A percentile compares a stretch with the other conserved stretches of the same genome.
Conservation (phyloP, 2,888 invertebrate species). For the Phengaris alcon region DNA sequence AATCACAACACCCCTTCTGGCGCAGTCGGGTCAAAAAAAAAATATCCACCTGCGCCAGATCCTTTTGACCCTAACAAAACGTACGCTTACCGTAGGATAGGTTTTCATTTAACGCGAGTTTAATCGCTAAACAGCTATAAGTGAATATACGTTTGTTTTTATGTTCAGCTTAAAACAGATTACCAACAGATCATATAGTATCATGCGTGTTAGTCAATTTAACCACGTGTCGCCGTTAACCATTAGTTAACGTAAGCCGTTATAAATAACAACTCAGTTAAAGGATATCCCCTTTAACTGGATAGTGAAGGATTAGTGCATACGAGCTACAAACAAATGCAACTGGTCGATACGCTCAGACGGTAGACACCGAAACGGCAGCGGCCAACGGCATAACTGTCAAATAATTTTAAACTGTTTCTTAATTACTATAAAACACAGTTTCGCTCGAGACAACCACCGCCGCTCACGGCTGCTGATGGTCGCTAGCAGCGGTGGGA, state of each 20-base stretch:
- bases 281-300: background rate
- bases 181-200: slow-evolving; percentile 5
- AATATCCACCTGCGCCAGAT: no score
- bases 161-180: slow-evolving; percentile 2
- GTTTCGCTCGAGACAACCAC: no score
- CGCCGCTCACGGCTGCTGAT: no score
- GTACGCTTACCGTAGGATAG: no score
- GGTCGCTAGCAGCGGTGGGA: no score
- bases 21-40: no score
- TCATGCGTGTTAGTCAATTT: slow-evolving; percentile 20
- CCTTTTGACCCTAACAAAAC: no score
- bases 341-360: no score
- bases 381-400: background rate
- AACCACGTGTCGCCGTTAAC: slow-evolving; percentile 16
- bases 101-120: no score
- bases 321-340: background rate
- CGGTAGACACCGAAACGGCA: no score
- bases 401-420: background rate
- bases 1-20: no score
- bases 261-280: slow-evolving; percentile 23
- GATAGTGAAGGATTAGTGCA: background rate
- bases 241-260: slow-evolving; percentile 21
- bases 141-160: background rate
- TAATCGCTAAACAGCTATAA: background rate
- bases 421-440: no score